Evolutionary conservation across 2,888 invertebrate genomes (phyloP).

Genomic region (Lepetodrilus schrolli): DNA sequence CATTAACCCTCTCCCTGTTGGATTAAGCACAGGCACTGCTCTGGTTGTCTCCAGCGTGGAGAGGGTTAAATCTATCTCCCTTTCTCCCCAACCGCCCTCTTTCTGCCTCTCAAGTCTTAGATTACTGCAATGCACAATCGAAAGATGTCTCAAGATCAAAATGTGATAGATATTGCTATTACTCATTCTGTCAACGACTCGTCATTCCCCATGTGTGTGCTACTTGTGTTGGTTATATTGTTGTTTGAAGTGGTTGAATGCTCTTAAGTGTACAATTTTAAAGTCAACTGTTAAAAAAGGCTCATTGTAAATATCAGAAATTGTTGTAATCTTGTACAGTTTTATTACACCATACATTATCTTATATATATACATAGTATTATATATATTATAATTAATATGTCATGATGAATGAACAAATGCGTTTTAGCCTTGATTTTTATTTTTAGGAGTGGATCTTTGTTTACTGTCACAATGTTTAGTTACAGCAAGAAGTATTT

Average conservation of each 20-base stretch:
- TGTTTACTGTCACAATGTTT: not conserved
- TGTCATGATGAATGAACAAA: constrained; percentile 12
- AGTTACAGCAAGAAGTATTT: not conserved
- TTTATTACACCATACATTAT: constrained; percentile 2
- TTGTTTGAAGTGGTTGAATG: constrained; percentile 25
- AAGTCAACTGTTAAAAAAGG: constrained; percentile 23
- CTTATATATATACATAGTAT: too few species aligned
- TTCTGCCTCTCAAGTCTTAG: not conserved
- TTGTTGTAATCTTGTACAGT: constrained; percentile 18
- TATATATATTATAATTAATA: too few species aligned
- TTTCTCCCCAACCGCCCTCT: not conserved
- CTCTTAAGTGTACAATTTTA: constrained; percentile 13
- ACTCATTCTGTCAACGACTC: not conserved
- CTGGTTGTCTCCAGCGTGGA: too few species aligned
- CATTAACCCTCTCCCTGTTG: too few species aligned
- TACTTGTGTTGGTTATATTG: constrained; percentile 17
- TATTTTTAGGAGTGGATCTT: constrained; percentile 17
- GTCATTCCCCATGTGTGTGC: constrained; percentile 20
- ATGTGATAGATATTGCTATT: not conserved
- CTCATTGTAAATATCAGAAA: constrained; percentile 11
- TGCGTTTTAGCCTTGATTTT: not conserved
- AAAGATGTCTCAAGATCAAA: constrained; percentile 21
- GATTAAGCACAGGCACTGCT: too few species aligned
- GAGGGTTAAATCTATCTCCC: not conserved
- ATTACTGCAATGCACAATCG: constrained; percentile 19